Percentiles rank a stretch among this genome's conserved stretches.
Conservation (phyloP, 2,888 invertebrate genomes). For the Ommatoiulus sabulosus region DNA sequence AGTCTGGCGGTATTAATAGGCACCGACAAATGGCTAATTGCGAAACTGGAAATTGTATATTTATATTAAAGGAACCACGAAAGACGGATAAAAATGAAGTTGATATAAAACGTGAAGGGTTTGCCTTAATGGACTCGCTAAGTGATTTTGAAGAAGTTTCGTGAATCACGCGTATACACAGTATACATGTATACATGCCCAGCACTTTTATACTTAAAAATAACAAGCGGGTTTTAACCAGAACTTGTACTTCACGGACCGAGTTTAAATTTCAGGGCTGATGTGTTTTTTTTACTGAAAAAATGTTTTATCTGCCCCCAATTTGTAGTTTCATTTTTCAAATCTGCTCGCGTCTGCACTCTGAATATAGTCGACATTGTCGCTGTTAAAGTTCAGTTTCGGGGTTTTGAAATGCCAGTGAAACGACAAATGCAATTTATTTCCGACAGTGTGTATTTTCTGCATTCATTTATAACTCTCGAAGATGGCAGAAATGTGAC, state of each 20-base stretch:
- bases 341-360: not conserved
- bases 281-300: not conserved
- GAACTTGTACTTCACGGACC: not conserved
- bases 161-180: not conserved
- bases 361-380: not conserved
- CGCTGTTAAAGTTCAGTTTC: not conserved
- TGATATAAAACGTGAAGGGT: conserved; percentile 40
- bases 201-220: not conserved
- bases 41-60: conserved; percentile 39
- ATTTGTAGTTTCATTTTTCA: conserved; percentile 33
- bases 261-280: not conserved
- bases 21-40: conserved; percentile 35
- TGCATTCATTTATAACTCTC: conserved; percentile 25
- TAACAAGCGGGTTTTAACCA: not conserved
- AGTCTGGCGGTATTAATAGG: not conserved
- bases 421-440: conserved; percentile 21
- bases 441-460: not conserved
- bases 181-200: no score
- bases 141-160: conserved; percentile 16
- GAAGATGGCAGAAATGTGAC: not conserved
- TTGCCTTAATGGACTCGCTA: conserved; percentile 5
- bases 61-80: conserved; percentile 5
- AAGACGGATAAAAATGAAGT: conserved; percentile 16
- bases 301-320: conserved; percentile 32
- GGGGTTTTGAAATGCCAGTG: conserved; percentile 15